phyloP scores from a whole-genome alignment of 1,140 invertebrate species.

The Archivesica marissinica region DNA sequence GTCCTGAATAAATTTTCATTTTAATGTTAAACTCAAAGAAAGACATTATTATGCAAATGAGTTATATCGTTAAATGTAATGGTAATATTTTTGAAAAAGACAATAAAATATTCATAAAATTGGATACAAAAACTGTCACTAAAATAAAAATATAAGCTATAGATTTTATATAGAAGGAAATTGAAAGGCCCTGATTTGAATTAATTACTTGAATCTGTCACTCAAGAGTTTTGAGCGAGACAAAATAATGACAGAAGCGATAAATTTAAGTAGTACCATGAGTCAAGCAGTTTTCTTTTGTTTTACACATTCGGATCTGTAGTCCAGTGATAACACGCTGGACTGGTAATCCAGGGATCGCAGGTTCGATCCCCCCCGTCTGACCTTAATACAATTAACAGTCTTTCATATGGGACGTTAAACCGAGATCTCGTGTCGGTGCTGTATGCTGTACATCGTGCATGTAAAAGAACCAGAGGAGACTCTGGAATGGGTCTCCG shows the following conservation, averaged over 20 bases:
- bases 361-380: no score
- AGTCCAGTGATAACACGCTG: no score
- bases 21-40: background rate
- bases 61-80: background rate
- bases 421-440: no score
- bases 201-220: conserved; percentile 29
- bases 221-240: background rate
- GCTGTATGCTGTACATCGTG: no score
- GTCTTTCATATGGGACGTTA: no score
- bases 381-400: no score
- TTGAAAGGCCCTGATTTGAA: conserved; percentile 14
- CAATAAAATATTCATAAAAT: conserved; percentile 31
- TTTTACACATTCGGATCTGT: no score
- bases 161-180: conserved; percentile 24
- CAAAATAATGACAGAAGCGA: conserved; percentile 29
- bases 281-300: no score
- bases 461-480: no score
- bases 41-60: conserved; percentile 12
- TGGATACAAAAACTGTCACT: conserved; percentile 14
- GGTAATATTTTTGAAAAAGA: background rate
- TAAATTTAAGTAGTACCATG: no score
- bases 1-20: background rate
- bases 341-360: no score
- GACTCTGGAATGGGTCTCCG: no score
- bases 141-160: conserved; percentile 4